A percentile compares a stretch with the other conserved stretches of the same genome.
These are phyloP conservation scores for Pseudocheirus occidentalis DNA, from an alignment of 2,797 vertebrate species.

Conservation along the genomic window DNA sequence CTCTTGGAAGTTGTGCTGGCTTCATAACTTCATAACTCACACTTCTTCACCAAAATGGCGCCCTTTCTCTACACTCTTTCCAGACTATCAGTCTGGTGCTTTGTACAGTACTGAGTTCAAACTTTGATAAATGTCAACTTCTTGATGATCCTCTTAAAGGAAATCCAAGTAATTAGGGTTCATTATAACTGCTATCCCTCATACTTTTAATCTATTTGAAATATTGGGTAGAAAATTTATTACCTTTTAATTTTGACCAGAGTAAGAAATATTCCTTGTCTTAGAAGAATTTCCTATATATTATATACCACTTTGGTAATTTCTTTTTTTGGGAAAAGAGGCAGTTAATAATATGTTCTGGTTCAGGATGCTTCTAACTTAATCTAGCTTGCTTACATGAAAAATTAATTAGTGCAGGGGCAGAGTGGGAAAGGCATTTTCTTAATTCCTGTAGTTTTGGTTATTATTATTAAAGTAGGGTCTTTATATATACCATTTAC, in stretches of 20 bases:
- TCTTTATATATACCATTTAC: slow-evolving; percentile 43
- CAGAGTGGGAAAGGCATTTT: slow-evolving; percentile 33
- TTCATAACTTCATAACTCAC: not conserved
- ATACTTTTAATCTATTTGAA: slow-evolving; percentile 50
- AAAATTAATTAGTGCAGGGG: not conserved
- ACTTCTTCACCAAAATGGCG: not conserved
- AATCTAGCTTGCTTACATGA: slow-evolving; percentile 37
- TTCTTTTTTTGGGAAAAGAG: not conserved
- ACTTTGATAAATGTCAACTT: slow-evolving; percentile 2
- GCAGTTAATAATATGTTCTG: not conserved
- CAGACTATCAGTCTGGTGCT: not conserved
- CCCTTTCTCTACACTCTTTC: not conserved
- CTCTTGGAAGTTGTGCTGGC: not conserved
- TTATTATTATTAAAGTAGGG: slow-evolving; percentile 36
- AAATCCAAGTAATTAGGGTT: slow-evolving; percentile 29
- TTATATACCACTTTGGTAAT: not conserved
- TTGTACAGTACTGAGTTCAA: not conserved
- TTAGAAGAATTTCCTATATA: slow-evolving; percentile 56
- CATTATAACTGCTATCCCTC: slow-evolving; percentile 29
- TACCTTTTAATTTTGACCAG: slow-evolving; percentile 24
- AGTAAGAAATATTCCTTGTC: slow-evolving; percentile 50
- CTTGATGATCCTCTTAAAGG: slow-evolving; percentile 36
- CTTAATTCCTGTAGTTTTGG: slow-evolving; percentile 55
- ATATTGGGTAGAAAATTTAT: slow-evolving; percentile 1
- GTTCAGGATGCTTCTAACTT: not conserved